Base-by-base conservation (phyloP, 2,888 invertebrate genomes). In the Chironomus tentans region DNA sequence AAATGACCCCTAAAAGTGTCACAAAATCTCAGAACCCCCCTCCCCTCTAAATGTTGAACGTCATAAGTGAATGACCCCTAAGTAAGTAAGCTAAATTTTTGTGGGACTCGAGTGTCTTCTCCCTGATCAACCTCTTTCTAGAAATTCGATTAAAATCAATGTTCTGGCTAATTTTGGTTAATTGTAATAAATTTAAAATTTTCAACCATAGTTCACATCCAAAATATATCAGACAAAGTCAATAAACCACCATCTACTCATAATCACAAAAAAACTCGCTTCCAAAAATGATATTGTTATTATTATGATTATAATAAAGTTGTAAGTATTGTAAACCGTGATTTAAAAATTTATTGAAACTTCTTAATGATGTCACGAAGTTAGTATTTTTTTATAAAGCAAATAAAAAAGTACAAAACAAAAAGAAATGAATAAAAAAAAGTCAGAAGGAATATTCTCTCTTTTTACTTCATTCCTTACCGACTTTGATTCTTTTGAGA, bases 321-420 rank as follows among this genome's bases (percentile, higher is more conserved):
- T 72, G 72, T 72, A 62, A 61, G 56, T 56, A 56, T 18, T 65
- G 65, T 65, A 65, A 65, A 62, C 62, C 72, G 72, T 72, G 72
- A 72, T 72, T 62, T 72, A 72, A 65, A 65, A 65, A 13, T 65
- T 65, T 65, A 65, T 65, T 65, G 18, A 21, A 21, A 22, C 62
- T 21, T 65, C 65, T 21, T 65, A 65, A 65, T 65, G 65, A 65
- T 65, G 65, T 65, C 65, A 65, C 65, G 65, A 65, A 65, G 13
- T 65, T 13, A 21, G 21, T 21, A 21, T 65, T 65, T 21, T 24
- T 21, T 65, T 65, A 24, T 38, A 65, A 65, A 65, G 56, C 56
- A 56, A 56, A 56, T 56, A 56, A 50, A n/a, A 50, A 56, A 38
- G 7, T 56, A 56, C 18, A 2, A 7, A 56, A 56, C 56, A 56